Evolutionary conservation across 2,888 invertebrate genomes (phyloP).

Genomic region (Tryphoninae sp.): DNA sequence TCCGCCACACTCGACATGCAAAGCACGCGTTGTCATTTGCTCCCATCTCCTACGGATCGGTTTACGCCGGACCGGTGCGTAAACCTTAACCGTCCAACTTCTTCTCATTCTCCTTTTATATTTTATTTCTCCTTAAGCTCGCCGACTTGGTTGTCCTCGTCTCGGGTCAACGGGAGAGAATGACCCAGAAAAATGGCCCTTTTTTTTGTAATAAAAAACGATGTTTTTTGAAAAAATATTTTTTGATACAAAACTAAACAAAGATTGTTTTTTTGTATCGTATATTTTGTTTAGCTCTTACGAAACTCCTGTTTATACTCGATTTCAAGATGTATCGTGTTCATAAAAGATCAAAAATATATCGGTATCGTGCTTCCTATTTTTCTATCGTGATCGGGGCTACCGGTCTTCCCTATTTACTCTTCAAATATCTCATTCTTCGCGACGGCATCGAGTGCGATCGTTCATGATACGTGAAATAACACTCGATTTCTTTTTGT

Average conservation of each 20-base stretch:
- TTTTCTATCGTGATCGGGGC: background rate
- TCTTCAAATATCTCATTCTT: background rate
- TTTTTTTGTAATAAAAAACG: background rate
- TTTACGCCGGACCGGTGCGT: slow-evolving; percentile 66
- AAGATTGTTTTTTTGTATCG: background rate
- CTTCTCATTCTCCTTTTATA: slow-evolving; percentile 4
- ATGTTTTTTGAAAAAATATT: no score
- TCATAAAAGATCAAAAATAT: no score
- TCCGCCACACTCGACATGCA: slow-evolving; percentile 73
- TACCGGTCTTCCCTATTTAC: background rate
- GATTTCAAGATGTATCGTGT: no score
- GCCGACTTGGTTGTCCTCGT: slow-evolving; percentile 13
- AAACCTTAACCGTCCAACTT: slow-evolving; percentile 31
- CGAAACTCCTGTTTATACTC: no score
- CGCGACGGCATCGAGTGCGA: background rate
- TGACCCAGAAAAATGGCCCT: background rate
- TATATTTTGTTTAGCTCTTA: no score
- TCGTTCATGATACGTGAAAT: background rate
- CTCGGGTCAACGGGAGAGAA: slow-evolving; percentile 46
- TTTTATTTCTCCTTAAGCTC: background rate
- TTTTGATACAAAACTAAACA: no score
- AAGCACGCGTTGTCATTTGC: slow-evolving; percentile 78
- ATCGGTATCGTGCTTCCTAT: background rate
- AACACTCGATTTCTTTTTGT: background rate
- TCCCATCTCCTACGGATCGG: slow-evolving; percentile 74